phyloP scores from a whole-genome alignment of 2,113 vertebrate genomes.

The Eretmochelys imbricata region DNA sequence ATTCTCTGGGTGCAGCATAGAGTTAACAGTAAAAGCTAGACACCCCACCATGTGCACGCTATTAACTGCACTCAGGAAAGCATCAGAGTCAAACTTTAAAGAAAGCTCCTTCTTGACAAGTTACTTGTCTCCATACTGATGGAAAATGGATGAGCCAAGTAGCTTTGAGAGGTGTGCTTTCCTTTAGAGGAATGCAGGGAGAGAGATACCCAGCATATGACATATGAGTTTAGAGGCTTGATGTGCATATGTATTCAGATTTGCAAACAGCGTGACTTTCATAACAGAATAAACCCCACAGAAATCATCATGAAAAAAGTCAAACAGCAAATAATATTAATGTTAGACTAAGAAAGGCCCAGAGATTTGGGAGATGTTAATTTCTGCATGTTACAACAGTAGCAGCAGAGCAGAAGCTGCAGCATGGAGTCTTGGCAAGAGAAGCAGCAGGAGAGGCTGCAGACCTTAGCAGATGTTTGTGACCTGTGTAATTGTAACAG shows the following conservation, averaged over 20 bases:
- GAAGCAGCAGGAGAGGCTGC: neutral
- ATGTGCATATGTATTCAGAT: neutral
- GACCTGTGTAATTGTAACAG: neutral
- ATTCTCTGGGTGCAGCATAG: neutral
- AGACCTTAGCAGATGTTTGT: neutral
- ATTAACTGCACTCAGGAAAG: neutral
- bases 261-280: neutral
- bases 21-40: neutral
- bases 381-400: constrained; percentile 23
- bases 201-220: neutral
- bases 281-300: neutral
- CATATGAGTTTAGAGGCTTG: neutral
- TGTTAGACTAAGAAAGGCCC: neutral
- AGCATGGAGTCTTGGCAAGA: neutral
- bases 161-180: neutral
- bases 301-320: constrained; percentile 33
- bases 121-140: neutral
- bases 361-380: constrained; percentile 2
- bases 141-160: neutral
- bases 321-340: constrained; percentile 13
- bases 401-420: neutral
- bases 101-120: neutral
- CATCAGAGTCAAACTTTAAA: neutral
- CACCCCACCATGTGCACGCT: neutral
- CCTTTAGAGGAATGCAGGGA: neutral